phyloP scores from a whole-genome alignment of 1,140 invertebrate genomes.

The Drosophila serrata region DNA sequence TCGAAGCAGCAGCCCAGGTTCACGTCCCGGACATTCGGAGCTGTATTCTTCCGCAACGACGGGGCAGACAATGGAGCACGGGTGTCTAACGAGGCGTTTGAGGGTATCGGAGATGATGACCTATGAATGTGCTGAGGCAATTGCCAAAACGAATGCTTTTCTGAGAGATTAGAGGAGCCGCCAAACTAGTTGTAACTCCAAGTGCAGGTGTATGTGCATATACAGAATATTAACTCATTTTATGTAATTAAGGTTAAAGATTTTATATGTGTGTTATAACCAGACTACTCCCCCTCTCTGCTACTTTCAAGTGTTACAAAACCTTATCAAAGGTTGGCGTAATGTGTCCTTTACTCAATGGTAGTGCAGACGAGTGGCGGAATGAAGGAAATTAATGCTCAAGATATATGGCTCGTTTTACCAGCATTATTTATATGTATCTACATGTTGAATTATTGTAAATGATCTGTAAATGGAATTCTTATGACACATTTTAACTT shows the following conservation, averaged over 20 bases:
- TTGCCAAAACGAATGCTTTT: conserved; percentile 39
- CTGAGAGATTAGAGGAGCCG: conserved; percentile 21
- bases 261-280: conserved; percentile 46
- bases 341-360: conserved; percentile 56
- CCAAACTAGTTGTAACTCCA: conserved; percentile 35
- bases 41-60: conserved; percentile 87
- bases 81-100: conserved; percentile 94
- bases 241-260: conserved; percentile 33
- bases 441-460: conserved; percentile 71
- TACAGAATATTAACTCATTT: conserved; percentile 24
- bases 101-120: conserved; percentile 96
- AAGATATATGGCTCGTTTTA: conserved; percentile 34
- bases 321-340: conserved; percentile 5
- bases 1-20: conserved; percentile 83
- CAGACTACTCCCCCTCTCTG: conserved; percentile 18
- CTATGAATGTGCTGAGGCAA: conserved; percentile 83
- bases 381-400: conserved; percentile 28
- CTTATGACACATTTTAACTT: conserved; percentile 45
- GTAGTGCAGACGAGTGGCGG: conserved; percentile 29
- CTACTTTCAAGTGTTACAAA: conserved; percentile 35
- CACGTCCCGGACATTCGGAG: conserved; percentile 85
- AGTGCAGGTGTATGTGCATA: conserved; percentile 12
- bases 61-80: conserved; percentile 79
- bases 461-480: conserved; percentile 65
- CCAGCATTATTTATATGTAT: conserved; percentile 45